phyloP scores from a whole-genome alignment of 2,113 vertebrate genomes.

The Passerina amoena region DNA sequence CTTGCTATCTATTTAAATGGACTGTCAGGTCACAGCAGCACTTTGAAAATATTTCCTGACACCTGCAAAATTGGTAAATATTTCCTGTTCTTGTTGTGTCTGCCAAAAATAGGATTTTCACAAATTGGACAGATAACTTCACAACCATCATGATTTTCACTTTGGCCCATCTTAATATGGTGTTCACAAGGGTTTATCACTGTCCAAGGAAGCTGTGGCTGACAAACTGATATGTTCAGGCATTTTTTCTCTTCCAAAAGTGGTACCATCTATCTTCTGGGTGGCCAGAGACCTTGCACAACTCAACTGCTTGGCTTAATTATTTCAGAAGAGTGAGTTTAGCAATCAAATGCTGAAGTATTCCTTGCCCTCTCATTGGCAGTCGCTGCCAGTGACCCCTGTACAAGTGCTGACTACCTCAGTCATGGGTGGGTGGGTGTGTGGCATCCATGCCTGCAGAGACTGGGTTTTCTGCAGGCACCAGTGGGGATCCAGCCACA shows the following conservation, averaged over 20 bases:
- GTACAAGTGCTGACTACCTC: neutral
- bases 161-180: neutral
- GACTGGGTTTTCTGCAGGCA: accelerated
- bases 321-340: neutral
- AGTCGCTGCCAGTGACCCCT: neutral
- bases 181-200: slow-evolving; percentile 36
- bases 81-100: slow-evolving; percentile 99
- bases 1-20: slow-evolving; percentile 18
- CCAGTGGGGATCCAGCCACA: accelerated
- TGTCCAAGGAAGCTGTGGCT: neutral
- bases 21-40: slow-evolving; percentile 24
- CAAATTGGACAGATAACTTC: slow-evolving; percentile 73
- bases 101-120: slow-evolving; percentile 84
- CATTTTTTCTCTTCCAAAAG: neutral
- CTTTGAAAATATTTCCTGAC: slow-evolving; percentile 88
- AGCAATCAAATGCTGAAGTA: neutral
- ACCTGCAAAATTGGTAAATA: slow-evolving; percentile 90
- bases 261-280: neutral
- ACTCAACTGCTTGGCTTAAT: accelerated
- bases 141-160: slow-evolving; percentile 39
- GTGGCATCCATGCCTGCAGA: accelerated
- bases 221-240: neutral
- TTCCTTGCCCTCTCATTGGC: neutral
- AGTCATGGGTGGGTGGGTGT: accelerated
- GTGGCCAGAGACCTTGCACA: neutral